Evolutionary conservation across 2,888 invertebrate species (phyloP), one percentile per base, ranked within the genome.

Genomic region (Plagiodera versicolora): DNA sequence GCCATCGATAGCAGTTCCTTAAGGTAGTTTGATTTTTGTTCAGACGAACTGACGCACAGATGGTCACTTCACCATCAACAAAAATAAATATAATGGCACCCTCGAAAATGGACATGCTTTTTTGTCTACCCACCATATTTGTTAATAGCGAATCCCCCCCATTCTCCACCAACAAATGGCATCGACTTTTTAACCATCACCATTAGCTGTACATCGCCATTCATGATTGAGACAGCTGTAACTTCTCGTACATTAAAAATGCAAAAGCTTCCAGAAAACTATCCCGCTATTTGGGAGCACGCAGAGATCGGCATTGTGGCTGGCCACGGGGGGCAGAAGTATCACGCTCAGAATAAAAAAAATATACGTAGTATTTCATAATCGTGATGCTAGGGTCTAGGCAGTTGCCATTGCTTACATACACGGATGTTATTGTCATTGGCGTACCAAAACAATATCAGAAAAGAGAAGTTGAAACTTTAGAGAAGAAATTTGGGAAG

Each of bases 301-400:
- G 65, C 65, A 66, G 64, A 24, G 39, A n/a, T 10, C 39, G 52
- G 60, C 69, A 75, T 76, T 76, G 75, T 76, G 71, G 70, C 60
- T 55, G 58, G 70, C 30, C 76, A 57, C 74, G 68, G 77, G 77
- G 69, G 61, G 71, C 74, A 70, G 60, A 75, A 75, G 74, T 74
- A 76, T 75, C 77, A 75, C 72, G 72, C 72, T 72, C 18, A 72
- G 72, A 74, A 73, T 74, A 75, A 74, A 78, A 77, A 76, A 74
- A 73, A 67, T 67, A 70, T 67, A 45, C 45, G 51, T 51, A 28
- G 73, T 74, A 75, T 76, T 75, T 77, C 75, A 76, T 74, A 74
- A 72, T 73, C 72, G 70, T 67, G 64, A 67, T 66, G 70, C 52
- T 19, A 56, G 51, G 72, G 53, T 68, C 73, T 75, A 75, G 75